Percentiles rank a stretch among this genome's conserved stretches.
Evolutionary conservation across 2,797 vertebrate species (phyloP).

Genomic region (Danio albolineatus): DNA sequence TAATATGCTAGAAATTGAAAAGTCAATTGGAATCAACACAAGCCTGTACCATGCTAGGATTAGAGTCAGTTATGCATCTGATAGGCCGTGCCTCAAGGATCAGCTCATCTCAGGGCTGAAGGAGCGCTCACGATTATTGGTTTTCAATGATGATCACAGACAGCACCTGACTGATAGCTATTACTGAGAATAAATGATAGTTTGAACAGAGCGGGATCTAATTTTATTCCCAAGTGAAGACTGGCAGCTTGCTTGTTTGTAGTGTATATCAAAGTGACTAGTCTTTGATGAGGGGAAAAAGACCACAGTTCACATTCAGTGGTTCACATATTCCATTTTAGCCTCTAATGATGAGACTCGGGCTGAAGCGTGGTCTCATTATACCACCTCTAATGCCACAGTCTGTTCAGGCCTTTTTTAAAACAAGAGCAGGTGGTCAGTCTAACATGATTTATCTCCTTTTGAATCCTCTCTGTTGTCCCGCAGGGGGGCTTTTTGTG

Average conservation of each 20-base stretch:
- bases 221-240: neutral
- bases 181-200: neutral
- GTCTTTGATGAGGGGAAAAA: neutral
- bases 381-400: neutral
- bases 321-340: constrained; percentile 11
- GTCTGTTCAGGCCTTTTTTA: constrained; percentile 3
- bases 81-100: constrained; percentile 11
- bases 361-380: constrained; percentile 18
- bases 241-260: neutral
- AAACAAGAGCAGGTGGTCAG: constrained; percentile 29
- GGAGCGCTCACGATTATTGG: neutral
- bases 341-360: constrained; percentile 10
- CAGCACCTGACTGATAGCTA: neutral
- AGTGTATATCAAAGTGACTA: neutral
- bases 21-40: constrained; percentile 3
- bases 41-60: neutral
- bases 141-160: constrained; percentile 23
- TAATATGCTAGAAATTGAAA: constrained; percentile 29
- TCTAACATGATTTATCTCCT: constrained; percentile 34
- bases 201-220: neutral
- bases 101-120: constrained; percentile 9
- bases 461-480: constrained; percentile 41
- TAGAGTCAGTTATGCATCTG: constrained; percentile 2
- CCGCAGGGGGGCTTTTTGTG: constrained; percentile 27
- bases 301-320: neutral